Base-by-base conservation (phyloP, 1,140 invertebrate species). In the Pinna nobilis region DNA sequence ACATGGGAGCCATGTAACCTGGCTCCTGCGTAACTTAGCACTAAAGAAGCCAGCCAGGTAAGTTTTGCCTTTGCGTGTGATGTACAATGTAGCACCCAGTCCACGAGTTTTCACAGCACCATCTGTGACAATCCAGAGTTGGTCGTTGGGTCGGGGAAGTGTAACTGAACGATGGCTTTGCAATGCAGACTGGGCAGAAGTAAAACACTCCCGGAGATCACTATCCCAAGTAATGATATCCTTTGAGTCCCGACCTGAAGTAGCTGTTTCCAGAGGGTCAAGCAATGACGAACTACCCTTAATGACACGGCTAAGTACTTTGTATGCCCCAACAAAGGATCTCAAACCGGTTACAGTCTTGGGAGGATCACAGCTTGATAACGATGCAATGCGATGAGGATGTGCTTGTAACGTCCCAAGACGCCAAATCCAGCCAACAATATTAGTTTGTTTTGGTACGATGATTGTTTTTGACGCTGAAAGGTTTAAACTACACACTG, bases 241-340 rank as follows among this genome's bases (percentile, higher is more conserved):
- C n/a, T 57, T 61, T 7, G 51, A 74, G 4, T 61, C 25, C 3
- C 28, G 23, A 15, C 68, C 72, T 23, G 61, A 55, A 20, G 50
- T 71, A 2, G 55, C 35, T 3, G 39, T 28, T 3, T 74, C 66
- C 15, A 73, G 51, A 23, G 53, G 63, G 5, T 30, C 41, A 33
- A 61, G 47, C 5, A 37, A 1, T 3, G 39, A 9, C 23, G 69
- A 61, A 20, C 69, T 65, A 41, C 53, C 30, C 23, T 41, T 39
- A 53, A 66, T 6, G 30, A 77, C 65, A 9, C 70, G 30, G 2
- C 47, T 15, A 60, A 28, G 3, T n/a, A 76, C 53, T 65, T 77
- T 79, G 37, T 79, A 77, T 3, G 67, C 70, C 28, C 74, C 74
- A 32, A 77, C 74, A 32, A 77, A 79, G 6, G 65, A 65, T 15